Conservation (phyloP, 2,113 vertebrate species). For the Anarhynchus alexandrinus region DNA sequence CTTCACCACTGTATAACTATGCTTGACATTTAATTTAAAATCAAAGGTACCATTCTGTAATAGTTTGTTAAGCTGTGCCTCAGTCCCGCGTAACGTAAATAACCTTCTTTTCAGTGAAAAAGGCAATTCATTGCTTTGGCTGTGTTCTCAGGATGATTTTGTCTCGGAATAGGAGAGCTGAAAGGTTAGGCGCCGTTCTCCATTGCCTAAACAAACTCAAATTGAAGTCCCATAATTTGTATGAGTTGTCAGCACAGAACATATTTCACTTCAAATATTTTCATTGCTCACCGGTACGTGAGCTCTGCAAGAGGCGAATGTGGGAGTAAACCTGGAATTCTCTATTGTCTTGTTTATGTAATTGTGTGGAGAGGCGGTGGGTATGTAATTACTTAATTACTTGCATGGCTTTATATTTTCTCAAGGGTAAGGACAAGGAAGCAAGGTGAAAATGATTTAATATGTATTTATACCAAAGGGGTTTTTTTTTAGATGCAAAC, state of each 20-base stretch:
- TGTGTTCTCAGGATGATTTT: conserved; percentile 7
- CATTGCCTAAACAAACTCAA: not conserved
- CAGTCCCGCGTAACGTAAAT: not conserved
- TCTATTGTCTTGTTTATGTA: not conserved
- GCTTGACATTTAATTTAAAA: conserved; percentile 73
- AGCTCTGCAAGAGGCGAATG: not conserved
- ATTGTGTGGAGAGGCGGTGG: not conserved
- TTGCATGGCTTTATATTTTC: not conserved
- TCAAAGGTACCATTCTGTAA: conserved; percentile 47
- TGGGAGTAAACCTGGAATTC: not conserved
- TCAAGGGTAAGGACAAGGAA: not conserved
- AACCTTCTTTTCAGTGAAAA: conserved; percentile 21
- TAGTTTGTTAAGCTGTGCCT: conserved; percentile 54
- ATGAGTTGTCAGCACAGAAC: not conserved
- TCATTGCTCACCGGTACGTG: not conserved
- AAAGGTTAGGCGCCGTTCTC: not conserved
- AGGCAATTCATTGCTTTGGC: not conserved
- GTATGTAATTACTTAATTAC: not conserved
- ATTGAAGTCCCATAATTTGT: not conserved
- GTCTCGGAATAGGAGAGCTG: not conserved
- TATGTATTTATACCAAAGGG: not conserved
- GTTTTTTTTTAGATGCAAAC: not conserved
- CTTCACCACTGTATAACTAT: conserved; percentile 46
- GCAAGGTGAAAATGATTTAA: not conserved
- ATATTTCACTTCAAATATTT: conserved; percentile 22